Base-by-base conservation (phyloP, 2,113 vertebrate species). In the Pluvialis apricaria region DNA sequence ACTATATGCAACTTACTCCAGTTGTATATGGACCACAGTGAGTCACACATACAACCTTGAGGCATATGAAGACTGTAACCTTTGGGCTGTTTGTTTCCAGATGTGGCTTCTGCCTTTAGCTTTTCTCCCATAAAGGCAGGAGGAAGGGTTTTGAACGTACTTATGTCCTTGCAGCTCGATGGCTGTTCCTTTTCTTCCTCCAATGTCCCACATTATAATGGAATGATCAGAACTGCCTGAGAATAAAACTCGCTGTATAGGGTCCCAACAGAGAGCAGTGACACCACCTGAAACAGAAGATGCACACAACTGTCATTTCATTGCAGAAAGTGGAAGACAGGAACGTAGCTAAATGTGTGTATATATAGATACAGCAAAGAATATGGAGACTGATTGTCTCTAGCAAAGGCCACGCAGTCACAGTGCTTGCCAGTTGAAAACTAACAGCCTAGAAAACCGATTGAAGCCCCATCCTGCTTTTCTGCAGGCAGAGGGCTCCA, bases 131-230 rank as follows among this genome's bases (percentile, higher is more conserved):
- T 32, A 60, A 82, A 97, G 92, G 44, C 71, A 90, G 47, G 66
- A 92, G 64, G 51, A 84, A 88, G 20, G 62, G 51, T 44, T 88
- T 80, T 85, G 34, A 92, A 96, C 98, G 57, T 98, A 99, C 99
- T 99, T 99, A 98, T 99, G 99, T 95, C 99, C 99, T 98, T 99
- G 99, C 86, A 99, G 98, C 91, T 99, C 99, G 11, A 99, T 99
- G 71, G 99, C 99, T 5, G 99, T 99, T 97, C 99, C 99, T 98
- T 99, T 99, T 73, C 99, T 99, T 51, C 99, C 99, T 38, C 99
- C 99, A 38, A 99, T 99, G 98, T 99, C 99, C 99, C 99, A 99
- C 99, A 99, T 99, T 97, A 99, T 99, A 97, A 99, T 99, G 62
- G 99, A 99, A 98, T 99, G 99, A 94, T 99, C 99, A 2, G 99